phyloP scores from a whole-genome alignment of 1,140 invertebrate species.

The Drosophila repletoides region DNA sequence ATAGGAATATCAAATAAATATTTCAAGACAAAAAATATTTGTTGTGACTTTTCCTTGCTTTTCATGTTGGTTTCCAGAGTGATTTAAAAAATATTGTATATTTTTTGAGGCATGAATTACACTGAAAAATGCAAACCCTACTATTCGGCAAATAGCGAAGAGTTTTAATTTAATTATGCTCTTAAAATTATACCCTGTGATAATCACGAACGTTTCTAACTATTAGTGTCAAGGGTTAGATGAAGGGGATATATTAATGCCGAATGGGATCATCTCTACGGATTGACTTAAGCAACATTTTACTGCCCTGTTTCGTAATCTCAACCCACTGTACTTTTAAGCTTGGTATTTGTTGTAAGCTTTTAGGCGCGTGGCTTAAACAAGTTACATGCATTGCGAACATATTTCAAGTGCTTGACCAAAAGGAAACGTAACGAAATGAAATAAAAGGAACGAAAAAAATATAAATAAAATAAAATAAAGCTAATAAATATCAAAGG shows the following conservation, averaged over 20 bases:
- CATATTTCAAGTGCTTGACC: slow-evolving; percentile 39
- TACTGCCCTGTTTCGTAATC: no score
- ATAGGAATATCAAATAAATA: slow-evolving; percentile 60
- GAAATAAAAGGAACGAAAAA: not conserved
- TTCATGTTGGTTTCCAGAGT: slow-evolving; percentile 4
- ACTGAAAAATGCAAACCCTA: no score
- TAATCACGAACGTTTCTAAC: no score
- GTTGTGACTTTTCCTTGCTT: not conserved
- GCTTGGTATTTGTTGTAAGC: not conserved
- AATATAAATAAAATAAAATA: not conserved
- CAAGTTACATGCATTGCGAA: slow-evolving; percentile 26
- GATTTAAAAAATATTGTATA: slow-evolving; percentile 6
- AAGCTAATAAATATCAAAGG: slow-evolving; percentile 20
- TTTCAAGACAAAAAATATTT: slow-evolving; percentile 65
- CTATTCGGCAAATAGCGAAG: no score
- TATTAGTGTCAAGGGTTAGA: no score
- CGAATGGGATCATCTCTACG: not conserved
- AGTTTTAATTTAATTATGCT: no score
- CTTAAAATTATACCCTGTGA: no score
- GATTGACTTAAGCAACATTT: no score
- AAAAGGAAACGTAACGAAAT: not conserved
- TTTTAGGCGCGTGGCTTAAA: slow-evolving; percentile 29
- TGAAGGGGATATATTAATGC: no score
- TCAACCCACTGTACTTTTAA: slow-evolving; percentile 15
- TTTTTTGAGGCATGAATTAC: no score